Percentiles rank a stretch among this genome's conserved stretches.
phyloP scores from a whole-genome alignment of 2,113 vertebrate genomes.

The Pteropus alecto region DNA sequence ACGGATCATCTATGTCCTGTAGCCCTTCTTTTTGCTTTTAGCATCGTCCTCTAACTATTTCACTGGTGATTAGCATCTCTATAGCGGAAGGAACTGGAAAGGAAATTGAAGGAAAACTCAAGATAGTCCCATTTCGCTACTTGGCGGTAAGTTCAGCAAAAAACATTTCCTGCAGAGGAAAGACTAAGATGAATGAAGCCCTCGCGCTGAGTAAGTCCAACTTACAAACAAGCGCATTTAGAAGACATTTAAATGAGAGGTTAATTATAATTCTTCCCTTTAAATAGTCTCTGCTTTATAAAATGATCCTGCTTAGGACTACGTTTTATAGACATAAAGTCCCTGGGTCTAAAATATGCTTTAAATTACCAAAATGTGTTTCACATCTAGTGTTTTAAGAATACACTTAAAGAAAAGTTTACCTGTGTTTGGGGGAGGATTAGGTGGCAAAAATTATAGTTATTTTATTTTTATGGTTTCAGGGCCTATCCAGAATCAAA shows the following conservation, averaged over 20 bases:
- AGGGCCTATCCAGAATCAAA: not conserved
- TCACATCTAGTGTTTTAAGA: not conserved
- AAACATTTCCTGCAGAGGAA: not conserved
- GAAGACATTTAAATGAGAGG: not conserved
- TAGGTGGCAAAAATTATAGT: not conserved
- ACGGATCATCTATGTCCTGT: not conserved
- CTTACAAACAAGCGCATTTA: not conserved
- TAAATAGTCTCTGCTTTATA: not conserved
- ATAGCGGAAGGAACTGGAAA: not conserved
- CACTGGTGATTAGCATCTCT: not conserved
- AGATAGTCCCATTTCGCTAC: not conserved
- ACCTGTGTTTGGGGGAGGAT: not conserved
- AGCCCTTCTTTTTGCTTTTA: not conserved
- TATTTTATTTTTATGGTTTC: not conserved
- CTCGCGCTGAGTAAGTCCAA: not conserved
- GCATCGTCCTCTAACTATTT: not conserved
- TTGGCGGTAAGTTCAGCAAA: not conserved
- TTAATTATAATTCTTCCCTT: not conserved
- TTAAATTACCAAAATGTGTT: not conserved
- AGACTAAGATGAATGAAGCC: not conserved
- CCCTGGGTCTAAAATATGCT: not conserved
- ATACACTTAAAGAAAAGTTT: not conserved
- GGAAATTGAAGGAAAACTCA: not conserved
- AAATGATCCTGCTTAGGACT: not conserved
- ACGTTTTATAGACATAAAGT: constrained; percentile 1